Base-by-base conservation (phyloP, 2,113 vertebrate genomes). In the Melanotaenia duboulayi region DNA sequence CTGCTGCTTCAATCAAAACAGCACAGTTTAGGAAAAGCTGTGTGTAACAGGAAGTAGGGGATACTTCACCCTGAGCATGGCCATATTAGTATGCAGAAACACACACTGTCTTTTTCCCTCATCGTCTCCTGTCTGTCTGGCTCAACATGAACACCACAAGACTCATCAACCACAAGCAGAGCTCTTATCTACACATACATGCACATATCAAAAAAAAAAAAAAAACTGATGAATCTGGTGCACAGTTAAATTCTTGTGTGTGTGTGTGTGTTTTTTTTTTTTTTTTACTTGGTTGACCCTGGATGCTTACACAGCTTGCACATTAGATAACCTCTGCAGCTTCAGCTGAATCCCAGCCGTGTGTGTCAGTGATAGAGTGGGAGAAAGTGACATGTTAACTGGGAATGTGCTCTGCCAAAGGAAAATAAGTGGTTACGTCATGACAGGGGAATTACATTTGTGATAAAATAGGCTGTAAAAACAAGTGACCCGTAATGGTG, bases 401-500 rank as follows among this genome's bases (percentile, higher is more conserved):
- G 70, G 82, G 82, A 90, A 88, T 87, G 84, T 77, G 58, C 64
- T 70, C 71, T 22, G 48, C 50, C 32, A 54, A 42, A 59, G 74
- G 62, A 80, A 70, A 87, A 67, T 22, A 65, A 48, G 54, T 69
- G n/a, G 63, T 16, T 55, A 69, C 67, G 57, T 85, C 73, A 76
- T 14, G 58, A 23, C 3, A 28, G 65, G 65, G 68, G 81, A 75
- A 85, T 85, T 74, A 68, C 70, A 35, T 61, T 42, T 16, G 49
- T 77, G 75, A 83, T 79, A 78, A 77, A 88, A 77, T 24, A 25
- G 61, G 67, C 81, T 84, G 74, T 73, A 55, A 87, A 84, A 89
- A 89, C 79, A 88, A 77, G 4, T 9, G 49, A 42, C 22, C 32
- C 20, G 23, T 60, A 50, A 63, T 48, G 20, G n/a, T 87, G 83